These are phyloP conservation scores for Papilio helenus DNA, from an alignment of 1,140 invertebrate species.

Conservation along the genomic window DNA sequence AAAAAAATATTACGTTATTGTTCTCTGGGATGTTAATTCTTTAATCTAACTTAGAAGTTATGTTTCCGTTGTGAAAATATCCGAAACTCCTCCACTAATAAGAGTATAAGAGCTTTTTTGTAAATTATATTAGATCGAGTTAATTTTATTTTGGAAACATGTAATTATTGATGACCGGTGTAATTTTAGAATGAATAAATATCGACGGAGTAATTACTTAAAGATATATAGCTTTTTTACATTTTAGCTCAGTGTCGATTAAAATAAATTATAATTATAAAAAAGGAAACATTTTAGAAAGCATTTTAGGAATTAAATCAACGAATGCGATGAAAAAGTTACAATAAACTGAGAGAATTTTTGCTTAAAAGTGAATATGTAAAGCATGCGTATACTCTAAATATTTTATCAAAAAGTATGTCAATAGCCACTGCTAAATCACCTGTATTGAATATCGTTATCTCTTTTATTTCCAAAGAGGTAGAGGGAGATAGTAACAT, in stretches of 20 bases:
- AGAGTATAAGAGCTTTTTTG: too few species aligned
- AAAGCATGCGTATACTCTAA: not conserved
- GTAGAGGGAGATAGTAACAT: not conserved
- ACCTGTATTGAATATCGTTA: not conserved
- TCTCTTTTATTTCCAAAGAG: not conserved
- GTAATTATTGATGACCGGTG: too few species aligned
- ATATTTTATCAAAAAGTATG: not conserved
- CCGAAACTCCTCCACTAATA: too few species aligned
- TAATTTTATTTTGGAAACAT: too few species aligned
- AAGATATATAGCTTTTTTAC: too few species aligned
- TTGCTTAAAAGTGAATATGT: not conserved
- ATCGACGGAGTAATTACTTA: too few species aligned
- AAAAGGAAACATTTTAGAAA: too few species aligned
- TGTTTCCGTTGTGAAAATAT: not conserved
- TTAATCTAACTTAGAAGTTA: not conserved
- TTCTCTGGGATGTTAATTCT: not conserved
- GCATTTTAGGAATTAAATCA: not conserved
- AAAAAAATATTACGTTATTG: not conserved
- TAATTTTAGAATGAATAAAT: too few species aligned
- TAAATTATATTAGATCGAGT: too few species aligned
- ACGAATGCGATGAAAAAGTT: not conserved
- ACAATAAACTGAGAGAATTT: not conserved
- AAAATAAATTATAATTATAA: not conserved
- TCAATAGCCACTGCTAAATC: not conserved
- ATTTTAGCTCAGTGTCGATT: not conserved